Evolutionary conservation across 2,113 vertebrate species (phyloP).

Genomic region (Ptilorrhoa leucosticta): DNA sequence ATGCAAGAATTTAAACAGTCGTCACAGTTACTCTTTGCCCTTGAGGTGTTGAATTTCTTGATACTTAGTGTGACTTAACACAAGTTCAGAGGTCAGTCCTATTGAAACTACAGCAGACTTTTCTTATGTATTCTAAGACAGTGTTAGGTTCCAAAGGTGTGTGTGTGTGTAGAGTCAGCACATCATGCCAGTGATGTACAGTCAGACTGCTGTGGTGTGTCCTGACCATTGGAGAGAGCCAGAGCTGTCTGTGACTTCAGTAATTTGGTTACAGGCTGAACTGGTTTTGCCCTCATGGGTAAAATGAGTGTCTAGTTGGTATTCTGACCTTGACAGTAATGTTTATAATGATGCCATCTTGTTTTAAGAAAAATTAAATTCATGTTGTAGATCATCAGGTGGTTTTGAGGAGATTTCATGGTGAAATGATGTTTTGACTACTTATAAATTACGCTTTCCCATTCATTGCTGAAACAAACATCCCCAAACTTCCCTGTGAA

Average conservation of each 20-base stretch:
- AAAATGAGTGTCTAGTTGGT: not conserved
- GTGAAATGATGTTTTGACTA: not conserved
- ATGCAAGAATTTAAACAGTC: not conserved
- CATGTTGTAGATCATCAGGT: not conserved
- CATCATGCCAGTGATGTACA: not conserved
- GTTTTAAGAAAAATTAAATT: not conserved
- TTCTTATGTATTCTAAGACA: fast-evolving
- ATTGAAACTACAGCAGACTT: not conserved
- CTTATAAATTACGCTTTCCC: not conserved
- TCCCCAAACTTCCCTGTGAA: not conserved
- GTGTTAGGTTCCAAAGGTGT: not conserved
- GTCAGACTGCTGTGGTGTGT: not conserved
- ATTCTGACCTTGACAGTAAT: not conserved
- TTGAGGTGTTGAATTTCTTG: not conserved
- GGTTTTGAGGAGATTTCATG: not conserved
- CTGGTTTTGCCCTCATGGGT: not conserved
- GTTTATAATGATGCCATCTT: not conserved
- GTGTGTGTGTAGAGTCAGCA: not conserved
- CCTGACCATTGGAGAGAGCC: not conserved
- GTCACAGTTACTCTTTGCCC: not conserved
- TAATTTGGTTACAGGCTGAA: not conserved
- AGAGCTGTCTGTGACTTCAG: not conserved
- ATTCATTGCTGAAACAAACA: not conserved
- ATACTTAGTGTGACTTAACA: not conserved
- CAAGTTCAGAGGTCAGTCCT: not conserved